These are phyloP conservation scores for Procavia capensis DNA, from an alignment of 2,113 vertebrate species.

Conservation along the genomic window DNA sequence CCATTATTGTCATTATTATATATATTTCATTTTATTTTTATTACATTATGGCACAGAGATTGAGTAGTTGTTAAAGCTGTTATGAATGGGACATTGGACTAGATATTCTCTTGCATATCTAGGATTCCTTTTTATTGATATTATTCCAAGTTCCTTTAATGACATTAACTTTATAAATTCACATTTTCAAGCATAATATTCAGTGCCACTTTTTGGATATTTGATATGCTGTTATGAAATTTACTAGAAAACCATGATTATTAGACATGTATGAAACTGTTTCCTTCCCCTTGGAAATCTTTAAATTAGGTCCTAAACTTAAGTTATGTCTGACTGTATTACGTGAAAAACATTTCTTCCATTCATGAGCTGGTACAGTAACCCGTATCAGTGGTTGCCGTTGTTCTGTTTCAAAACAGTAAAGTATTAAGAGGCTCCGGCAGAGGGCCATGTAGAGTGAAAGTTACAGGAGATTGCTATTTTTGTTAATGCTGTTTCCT, in stretches of 20 bases:
- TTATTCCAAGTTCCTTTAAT: background rate
- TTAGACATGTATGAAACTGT: constrained; percentile 69
- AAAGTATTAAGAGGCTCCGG: constrained; percentile 61
- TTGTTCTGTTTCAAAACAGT: constrained; percentile 58
- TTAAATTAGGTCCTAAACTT: constrained; percentile 82
- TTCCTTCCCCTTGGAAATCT: constrained; percentile 72
- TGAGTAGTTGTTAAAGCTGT: background rate
- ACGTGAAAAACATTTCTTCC: constrained; percentile 75
- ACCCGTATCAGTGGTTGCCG: constrained; percentile 31
- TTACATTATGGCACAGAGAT: background rate
- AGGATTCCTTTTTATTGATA: background rate
- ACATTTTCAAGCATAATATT: constrained; percentile 40
- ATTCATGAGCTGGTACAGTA: constrained; percentile 38
- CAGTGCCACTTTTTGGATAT: constrained; percentile 78
- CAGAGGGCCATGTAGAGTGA: constrained; percentile 56
- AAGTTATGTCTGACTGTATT: constrained; percentile 71
- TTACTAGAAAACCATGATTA: constrained; percentile 76
- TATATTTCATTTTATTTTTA: constrained; percentile 50
- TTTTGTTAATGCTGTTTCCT: constrained; percentile 77
- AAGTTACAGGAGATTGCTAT: constrained; percentile 70
- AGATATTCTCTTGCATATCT: background rate
- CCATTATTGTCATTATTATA: background rate
- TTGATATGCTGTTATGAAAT: constrained; percentile 72
- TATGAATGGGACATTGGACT: background rate
- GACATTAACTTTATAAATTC: background rate